These are phyloP conservation scores for Lithophane socia DNA, from an alignment of 2,888 invertebrate species.

Conservation along the genomic window DNA sequence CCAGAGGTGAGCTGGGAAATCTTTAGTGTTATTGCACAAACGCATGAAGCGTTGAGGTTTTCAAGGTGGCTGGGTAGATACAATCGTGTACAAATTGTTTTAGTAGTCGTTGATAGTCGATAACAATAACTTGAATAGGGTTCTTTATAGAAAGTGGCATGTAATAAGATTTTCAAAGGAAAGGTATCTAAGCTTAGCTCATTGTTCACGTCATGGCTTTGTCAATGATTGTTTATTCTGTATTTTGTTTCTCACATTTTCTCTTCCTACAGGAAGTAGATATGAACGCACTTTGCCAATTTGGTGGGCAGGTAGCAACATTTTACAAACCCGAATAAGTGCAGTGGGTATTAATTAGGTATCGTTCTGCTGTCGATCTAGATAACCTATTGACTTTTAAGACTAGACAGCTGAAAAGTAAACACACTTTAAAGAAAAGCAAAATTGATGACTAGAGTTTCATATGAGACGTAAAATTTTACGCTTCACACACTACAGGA, in stretches of 20 bases:
- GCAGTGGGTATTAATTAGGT: not conserved
- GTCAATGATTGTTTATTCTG: not conserved
- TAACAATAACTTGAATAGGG: not conserved
- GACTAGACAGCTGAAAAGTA: not conserved
- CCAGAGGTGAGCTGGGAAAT: constrained; percentile 59
- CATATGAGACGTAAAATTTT: constrained; percentile 31
- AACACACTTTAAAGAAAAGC: not conserved
- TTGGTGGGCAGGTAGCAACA: not conserved
- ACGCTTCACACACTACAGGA: constrained; percentile 56
- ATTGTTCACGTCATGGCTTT: not conserved
- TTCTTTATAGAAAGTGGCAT: not conserved
- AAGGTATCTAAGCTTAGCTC: not conserved
- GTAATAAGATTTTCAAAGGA: not conserved
- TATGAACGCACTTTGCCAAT: not conserved
- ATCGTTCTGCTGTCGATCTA: not conserved
- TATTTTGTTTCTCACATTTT: not conserved
- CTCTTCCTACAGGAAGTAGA: not conserved
- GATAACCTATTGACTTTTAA: not conserved
- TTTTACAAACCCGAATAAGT: not conserved
- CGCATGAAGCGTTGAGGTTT: constrained; percentile 47
- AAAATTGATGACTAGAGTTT: constrained; percentile 19
- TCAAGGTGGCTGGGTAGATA: constrained; percentile 43
- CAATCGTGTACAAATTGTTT: constrained; percentile 35
- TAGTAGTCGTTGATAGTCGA: not conserved
- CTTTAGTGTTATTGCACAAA: constrained; percentile 57